phyloP scores from a whole-genome alignment of 2,113 vertebrate species.

The Silurus glanis region DNA sequence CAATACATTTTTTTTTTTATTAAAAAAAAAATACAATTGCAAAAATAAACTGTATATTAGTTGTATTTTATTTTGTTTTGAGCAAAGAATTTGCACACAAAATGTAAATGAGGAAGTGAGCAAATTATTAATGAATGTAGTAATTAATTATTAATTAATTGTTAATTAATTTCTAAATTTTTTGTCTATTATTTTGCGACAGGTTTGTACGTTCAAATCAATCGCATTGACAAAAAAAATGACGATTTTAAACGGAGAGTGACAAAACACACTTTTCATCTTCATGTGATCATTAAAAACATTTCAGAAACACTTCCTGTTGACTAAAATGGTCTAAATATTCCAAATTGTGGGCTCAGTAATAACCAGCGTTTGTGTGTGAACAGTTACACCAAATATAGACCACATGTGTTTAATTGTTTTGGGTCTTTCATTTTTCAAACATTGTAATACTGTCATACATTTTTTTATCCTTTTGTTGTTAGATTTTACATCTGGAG shows the following conservation, averaged over 20 bases:
- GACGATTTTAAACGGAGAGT: too few relatives aligned
- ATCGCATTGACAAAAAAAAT: not conserved
- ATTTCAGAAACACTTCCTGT: not conserved
- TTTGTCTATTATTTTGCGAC: not conserved
- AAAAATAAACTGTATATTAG: too few relatives aligned
- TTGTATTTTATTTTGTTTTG: not conserved
- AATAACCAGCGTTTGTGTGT: not conserved
- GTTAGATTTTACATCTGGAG: too few relatives aligned
- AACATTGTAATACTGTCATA: too few relatives aligned
- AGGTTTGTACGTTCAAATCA: not conserved
- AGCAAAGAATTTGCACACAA: not conserved
- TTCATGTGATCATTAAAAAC: not conserved
- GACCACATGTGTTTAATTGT: too few relatives aligned
- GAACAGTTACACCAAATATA: not conserved
- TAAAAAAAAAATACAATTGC: too few relatives aligned
- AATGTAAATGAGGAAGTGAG: not conserved
- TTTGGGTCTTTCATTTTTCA: too few relatives aligned
- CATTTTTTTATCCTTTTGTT: too few relatives aligned
- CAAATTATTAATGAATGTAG: not conserved
- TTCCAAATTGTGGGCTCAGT: not conserved
- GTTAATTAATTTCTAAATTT: not conserved
- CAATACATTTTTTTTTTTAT: too few relatives aligned
- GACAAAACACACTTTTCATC: not conserved
- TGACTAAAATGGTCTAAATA: not conserved
- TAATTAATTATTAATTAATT: not conserved